These are phyloP conservation scores for Conger conger DNA, from an alignment of 2,113 vertebrate genomes.

Conservation along the genomic window DNA sequence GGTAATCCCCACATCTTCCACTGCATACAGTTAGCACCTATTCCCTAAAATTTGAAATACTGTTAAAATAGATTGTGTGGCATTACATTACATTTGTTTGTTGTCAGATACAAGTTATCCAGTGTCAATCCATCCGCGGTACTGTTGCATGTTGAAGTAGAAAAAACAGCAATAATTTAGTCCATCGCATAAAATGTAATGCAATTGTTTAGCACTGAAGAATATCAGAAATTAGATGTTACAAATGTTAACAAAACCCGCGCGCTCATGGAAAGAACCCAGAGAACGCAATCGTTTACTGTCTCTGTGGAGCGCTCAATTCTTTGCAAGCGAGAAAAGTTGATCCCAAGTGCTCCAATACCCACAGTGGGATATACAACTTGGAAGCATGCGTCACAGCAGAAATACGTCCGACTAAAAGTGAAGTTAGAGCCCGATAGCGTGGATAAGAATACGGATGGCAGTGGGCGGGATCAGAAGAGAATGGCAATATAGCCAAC, in stretches of 20 bases:
- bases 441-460: neutral
- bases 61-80: neutral
- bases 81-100: neutral
- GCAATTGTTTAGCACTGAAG: neutral
- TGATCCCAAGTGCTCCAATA: neutral
- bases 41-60: neutral
- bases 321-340: neutral
- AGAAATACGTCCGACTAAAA: neutral
- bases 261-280: neutral
- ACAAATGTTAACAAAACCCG: neutral
- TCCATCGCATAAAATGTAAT: neutral
- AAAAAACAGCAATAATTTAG: neutral
- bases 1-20: slow-evolving; percentile 74
- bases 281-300: neutral
- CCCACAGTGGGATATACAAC: neutral
- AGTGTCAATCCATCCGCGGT: too few species aligned
- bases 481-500: neutral
- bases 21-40: neutral
- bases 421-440: neutral
- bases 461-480: neutral
- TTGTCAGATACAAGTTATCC: neutral
- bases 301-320: neutral
- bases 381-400: neutral
- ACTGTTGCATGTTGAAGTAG: neutral
- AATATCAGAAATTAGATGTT: neutral